Evolutionary conservation across 2,113 vertebrate genomes (phyloP).

Genomic region (Calidris pygmaea): DNA sequence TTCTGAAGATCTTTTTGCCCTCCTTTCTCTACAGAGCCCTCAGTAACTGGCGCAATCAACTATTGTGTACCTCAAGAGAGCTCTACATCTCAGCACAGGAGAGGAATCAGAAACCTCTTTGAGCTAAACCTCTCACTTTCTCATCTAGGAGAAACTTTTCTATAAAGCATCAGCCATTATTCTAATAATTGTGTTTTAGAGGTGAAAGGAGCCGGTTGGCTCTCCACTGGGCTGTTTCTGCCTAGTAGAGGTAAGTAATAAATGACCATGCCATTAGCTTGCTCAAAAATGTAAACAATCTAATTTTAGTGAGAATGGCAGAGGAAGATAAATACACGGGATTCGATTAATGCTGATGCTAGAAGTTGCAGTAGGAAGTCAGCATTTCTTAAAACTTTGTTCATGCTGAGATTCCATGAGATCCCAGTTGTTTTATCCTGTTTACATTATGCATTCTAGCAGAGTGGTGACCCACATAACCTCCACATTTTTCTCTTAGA

Average conservation of each 20-base stretch:
- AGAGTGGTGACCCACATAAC: background rate
- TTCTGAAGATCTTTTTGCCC: background rate
- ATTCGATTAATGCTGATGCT: conserved; percentile 36
- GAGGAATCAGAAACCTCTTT: background rate
- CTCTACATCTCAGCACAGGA: background rate
- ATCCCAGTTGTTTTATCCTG: background rate
- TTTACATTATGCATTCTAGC: conserved; percentile 13
- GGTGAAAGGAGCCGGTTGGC: background rate
- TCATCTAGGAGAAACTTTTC: background rate
- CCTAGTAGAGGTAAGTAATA: background rate
- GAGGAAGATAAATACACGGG: background rate
- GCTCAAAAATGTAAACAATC: conserved; percentile 22
- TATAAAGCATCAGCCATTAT: background rate
- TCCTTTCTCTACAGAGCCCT: background rate
- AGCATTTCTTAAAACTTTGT: conserved; percentile 35
- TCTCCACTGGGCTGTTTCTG: background rate
- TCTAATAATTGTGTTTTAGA: background rate
- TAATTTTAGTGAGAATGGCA: conserved; percentile 23
- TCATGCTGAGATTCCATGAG: background rate
- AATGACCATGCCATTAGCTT: background rate
- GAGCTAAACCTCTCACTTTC: background rate
- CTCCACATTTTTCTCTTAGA: background rate
- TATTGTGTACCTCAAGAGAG: background rate
- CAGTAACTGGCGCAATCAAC: background rate
- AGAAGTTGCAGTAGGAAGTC: conserved; percentile 40